A percentile compares a stretch with the other conserved stretches of the same genome.
Conservation (phyloP, 2,113 vertebrate genomes). For the Tachuris rubrigastra region DNA sequence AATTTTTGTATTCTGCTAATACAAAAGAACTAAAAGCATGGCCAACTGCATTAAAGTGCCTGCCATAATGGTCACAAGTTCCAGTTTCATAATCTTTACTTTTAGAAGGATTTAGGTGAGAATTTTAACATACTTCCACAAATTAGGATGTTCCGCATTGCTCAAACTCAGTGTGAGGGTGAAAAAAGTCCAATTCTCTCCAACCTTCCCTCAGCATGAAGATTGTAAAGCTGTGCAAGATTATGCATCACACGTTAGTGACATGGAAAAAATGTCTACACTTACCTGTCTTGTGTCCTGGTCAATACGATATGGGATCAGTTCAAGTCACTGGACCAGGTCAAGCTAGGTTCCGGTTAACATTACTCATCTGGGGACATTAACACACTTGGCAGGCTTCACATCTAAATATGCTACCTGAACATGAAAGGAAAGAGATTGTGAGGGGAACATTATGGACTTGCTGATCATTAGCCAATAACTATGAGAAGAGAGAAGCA, state of each 20-base stretch:
- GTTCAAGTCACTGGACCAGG: neutral
- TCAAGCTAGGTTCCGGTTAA: neutral
- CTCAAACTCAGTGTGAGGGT: neutral
- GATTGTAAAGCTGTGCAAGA: neutral
- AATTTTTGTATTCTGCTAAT: neutral
- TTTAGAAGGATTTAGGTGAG: neutral
- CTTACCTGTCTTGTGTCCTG: neutral
- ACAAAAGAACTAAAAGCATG: neutral
- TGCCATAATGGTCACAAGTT: neutral
- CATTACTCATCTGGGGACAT: fast-evolving
- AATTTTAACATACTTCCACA: neutral
- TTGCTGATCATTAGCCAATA: neutral
- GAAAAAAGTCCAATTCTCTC: neutral
- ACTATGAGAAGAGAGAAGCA: neutral
- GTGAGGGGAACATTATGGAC: neutral
- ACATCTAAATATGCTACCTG: neutral
- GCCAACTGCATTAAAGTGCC: neutral
- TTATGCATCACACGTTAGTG: neutral
- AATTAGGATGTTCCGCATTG: neutral
- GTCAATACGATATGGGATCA: neutral
- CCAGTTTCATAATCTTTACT: neutral
- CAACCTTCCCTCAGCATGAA: neutral
- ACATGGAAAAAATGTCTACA: neutral
- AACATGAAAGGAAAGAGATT: neutral
- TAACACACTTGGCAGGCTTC: neutral